Percentiles rank a stretch among this genome's conserved stretches.
Conservation (phyloP, 2,888 invertebrate species). For the Chloroclystis v-ata region DNA sequence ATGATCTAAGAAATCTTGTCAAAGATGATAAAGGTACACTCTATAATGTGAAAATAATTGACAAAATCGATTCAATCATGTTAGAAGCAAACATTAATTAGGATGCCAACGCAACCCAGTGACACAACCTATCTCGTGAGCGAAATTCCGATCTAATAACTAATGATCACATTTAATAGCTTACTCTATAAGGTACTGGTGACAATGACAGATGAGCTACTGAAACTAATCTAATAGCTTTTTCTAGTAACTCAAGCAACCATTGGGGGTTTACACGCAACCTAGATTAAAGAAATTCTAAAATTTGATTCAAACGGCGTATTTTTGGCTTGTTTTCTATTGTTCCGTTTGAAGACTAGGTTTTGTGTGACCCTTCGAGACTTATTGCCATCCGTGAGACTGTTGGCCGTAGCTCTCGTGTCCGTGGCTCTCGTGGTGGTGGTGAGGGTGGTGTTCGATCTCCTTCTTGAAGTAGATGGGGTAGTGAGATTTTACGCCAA, state of each 20-base stretch:
- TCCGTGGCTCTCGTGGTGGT: constrained; percentile 40
- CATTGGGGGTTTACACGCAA: background rate
- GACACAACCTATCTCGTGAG: constrained; percentile 53
- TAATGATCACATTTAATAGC: constrained; percentile 75
- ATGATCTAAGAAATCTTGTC: no score
- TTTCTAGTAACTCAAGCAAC: constrained; percentile 1
- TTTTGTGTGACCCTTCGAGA: constrained; percentile 3
- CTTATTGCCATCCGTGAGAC: constrained; percentile 68
- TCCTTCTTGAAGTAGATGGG: constrained; percentile 81
- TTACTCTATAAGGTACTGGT: constrained; percentile 76
- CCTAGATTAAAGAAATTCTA: background rate
- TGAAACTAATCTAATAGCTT: background rate
- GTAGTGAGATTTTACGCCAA: constrained; percentile 86
- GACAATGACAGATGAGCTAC: constrained; percentile 23
- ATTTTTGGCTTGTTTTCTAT: background rate
- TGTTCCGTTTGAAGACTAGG: background rate
- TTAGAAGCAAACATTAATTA: constrained; percentile 4
- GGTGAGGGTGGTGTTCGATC: constrained; percentile 60
- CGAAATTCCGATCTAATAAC: constrained; percentile 63
- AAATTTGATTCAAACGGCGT: background rate
- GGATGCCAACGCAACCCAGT: constrained; percentile 18
- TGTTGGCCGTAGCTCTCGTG: constrained; percentile 48
- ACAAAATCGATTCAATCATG: background rate
- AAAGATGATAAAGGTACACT: no score
- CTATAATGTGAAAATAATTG: no score